Conservation (phyloP, 2,888 invertebrate species). For the Dascillus cervinus region DNA sequence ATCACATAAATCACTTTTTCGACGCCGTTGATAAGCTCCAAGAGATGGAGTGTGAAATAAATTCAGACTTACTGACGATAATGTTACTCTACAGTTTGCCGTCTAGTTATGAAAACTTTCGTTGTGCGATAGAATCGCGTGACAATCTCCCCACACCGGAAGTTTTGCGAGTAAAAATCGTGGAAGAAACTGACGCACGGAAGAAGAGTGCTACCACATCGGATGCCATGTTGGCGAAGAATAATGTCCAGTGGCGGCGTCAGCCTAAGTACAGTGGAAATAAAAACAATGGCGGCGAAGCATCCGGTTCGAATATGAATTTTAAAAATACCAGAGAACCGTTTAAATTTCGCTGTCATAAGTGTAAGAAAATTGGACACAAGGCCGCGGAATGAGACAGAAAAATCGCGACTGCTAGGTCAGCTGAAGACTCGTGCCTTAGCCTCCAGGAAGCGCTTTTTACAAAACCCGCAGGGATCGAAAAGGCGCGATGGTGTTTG, state of each 20-base stretch:
- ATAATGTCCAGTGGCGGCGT: no score
- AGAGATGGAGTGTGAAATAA: constrained; percentile 25
- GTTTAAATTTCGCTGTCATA: constrained; percentile 7
- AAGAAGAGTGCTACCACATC: no score
- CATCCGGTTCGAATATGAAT: no score
- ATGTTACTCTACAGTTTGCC: constrained; percentile 30
- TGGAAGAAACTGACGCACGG: no score
- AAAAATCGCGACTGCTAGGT: constrained; percentile 1
- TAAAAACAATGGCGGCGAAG: no score
- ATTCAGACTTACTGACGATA: constrained; percentile 22
- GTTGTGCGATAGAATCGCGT: constrained; percentile 30
- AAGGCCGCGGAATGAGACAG: constrained; percentile 4
- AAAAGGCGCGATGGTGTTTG: constrained; percentile 2
- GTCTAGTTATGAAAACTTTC: constrained; percentile 27
- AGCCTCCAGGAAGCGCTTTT: no score
- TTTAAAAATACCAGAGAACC: no score
- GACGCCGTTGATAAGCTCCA: constrained; percentile 31
- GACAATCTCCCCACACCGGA: constrained; percentile 26
- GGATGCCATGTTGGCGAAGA: no score
- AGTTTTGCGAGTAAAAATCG: constrained; percentile 23
- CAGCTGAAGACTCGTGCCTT: not conserved
- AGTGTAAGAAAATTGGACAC: constrained; percentile 7
- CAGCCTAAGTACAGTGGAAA: no score
- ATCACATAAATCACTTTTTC: constrained; percentile 33
- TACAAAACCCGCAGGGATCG: not conserved